Evolutionary conservation across 2,113 vertebrate species (phyloP), one percentile per base, ranked within the genome.

Genomic region (Chlorodrepanis virens): DNA sequence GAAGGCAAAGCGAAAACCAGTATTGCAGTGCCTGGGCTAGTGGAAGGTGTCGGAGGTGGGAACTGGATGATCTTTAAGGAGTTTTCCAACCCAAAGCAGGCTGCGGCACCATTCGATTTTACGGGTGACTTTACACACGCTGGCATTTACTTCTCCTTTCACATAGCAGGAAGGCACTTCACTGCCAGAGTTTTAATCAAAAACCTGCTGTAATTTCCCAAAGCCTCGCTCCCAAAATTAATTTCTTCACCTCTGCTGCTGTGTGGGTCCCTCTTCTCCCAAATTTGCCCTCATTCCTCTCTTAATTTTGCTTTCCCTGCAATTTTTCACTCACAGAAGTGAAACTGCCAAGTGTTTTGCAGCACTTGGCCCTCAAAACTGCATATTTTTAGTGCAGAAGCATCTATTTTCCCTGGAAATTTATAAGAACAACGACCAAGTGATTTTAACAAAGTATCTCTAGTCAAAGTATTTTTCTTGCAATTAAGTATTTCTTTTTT

Each of bases 391-490:
- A n/a, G 19, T 15, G 47, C 17, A 40, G 50, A 89, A n/a, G 9
- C 54, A 29, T 14, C 37, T 27, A 5, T 29, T 82, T 64, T 37
- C 35, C 6, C 5, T 12, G 5, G 14, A 59, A 18, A 10, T 81
- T 22, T 25, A 5, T 23, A 53, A 42, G 16, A 24, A 63, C 29
- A 75, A n/a, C 0, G 0, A 24, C 13, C 27, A 2, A 5, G 25
- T 39, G 22, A 19, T 57, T 76, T 69, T 23, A 29, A 67, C 14
- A 14, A 84, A 70, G 1, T 47, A 11, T 23, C 18, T 65, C 19
- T 10, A 1, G 11, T 80, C 10, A 6, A 54, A 31, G 8, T n/a
- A 4, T 27, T 81, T 57, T 31, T 11, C 15, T 23, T 52, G 20
- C 72, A 64, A 69, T 89, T 10, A 23, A 29, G 2, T 21, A 3